Conservation (phyloP, 2,888 invertebrate species). For the Scaptodrosophila latifasciaeformis region DNA sequence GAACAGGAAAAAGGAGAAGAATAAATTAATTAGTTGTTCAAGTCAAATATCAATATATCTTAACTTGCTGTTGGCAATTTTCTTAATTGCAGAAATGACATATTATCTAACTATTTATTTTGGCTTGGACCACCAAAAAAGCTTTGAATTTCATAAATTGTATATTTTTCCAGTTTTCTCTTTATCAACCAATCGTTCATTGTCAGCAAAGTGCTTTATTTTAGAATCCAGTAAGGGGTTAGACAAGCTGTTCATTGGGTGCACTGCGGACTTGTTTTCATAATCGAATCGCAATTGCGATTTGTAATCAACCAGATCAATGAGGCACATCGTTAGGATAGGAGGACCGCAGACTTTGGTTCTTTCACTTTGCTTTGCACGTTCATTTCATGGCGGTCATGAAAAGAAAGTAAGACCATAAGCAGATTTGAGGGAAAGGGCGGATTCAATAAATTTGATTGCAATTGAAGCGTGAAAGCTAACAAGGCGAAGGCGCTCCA, state of each 20-base stretch:
- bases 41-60: too few relatives aligned
- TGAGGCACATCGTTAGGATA: too few relatives aligned
- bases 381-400: too few relatives aligned
- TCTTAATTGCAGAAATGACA: conserved; percentile 7
- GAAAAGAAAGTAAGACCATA: conserved; percentile 13
- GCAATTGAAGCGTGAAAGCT: conserved; percentile 47
- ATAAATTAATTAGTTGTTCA: too few relatives aligned
- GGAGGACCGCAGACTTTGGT: background rate
- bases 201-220: background rate
- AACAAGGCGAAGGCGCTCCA: conserved; percentile 7
- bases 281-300: conserved; percentile 27
- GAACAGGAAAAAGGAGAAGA: too few relatives aligned
- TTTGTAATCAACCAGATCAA: conserved; percentile 25
- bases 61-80: conserved; percentile 12
- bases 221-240: background rate
- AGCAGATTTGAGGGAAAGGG: conserved; percentile 14
- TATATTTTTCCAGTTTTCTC: background rate
- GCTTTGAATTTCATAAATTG: conserved; percentile 27
- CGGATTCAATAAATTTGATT: conserved; percentile 49
- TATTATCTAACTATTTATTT: background rate
- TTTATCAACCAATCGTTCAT: background rate
- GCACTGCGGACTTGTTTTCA: conserved; percentile 2
- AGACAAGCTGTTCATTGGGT: conserved; percentile 7
- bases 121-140: conserved; percentile 3
- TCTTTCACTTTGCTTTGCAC: too few relatives aligned